Evolutionary conservation across 2,113 vertebrate species (phyloP).

Genomic region (Catharus fuscescens): DNA sequence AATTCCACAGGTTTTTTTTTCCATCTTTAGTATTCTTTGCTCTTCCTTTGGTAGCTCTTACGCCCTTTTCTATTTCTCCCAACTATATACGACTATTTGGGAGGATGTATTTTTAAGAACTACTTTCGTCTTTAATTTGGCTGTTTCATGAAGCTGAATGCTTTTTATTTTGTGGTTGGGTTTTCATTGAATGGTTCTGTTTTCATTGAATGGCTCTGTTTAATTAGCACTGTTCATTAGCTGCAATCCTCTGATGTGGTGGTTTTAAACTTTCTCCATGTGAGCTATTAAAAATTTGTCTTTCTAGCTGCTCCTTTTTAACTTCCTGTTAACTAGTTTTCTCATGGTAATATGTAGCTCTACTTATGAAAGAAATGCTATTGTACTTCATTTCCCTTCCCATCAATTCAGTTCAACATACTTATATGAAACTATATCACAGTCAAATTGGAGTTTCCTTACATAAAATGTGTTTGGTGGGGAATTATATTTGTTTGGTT

Average conservation of each 20-base stretch:
- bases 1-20: neutral
- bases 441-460: neutral
- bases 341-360: neutral
- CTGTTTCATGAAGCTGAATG: neutral
- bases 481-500: neutral
- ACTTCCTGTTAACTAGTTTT: conserved; percentile 20
- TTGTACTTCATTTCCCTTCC: neutral
- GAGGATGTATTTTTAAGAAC: neutral
- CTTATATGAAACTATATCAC: neutral
- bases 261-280: conserved; percentile 37
- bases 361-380: neutral
- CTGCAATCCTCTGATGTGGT: conserved; percentile 49
- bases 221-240: conserved; percentile 49
- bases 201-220: conserved; percentile 40
- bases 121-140: neutral
- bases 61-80: neutral
- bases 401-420: neutral
- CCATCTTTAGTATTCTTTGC: neutral
- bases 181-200: conserved; percentile 29
- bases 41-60: neutral
- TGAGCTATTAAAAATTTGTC: neutral
- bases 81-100: neutral
- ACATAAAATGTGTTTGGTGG: neutral
- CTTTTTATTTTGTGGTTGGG: neutral
- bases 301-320: conserved; percentile 10